Percentiles rank a stretch among this genome's conserved stretches.
Conservation (phyloP, 2,113 vertebrate species). For the Cygnus atratus region DNA sequence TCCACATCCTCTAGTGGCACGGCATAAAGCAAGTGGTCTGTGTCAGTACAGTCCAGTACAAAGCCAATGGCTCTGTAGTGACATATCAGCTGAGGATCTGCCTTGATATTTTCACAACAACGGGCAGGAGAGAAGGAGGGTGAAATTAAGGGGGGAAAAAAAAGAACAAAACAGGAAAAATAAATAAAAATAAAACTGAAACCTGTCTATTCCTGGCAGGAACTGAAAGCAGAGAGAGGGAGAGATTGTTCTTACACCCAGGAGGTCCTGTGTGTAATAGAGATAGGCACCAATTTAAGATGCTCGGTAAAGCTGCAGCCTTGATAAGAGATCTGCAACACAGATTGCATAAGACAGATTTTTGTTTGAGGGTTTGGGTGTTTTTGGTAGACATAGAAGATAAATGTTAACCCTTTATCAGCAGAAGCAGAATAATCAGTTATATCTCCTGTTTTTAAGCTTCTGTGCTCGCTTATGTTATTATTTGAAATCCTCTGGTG, state of each 20-base stretch:
- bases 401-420: background rate
- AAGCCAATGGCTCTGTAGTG: accelerated
- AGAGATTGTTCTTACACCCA: background rate
- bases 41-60: background rate
- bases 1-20: background rate
- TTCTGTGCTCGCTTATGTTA: background rate
- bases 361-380: background rate
- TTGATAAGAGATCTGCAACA: background rate
- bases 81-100: background rate
- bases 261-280: accelerated
- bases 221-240: background rate
- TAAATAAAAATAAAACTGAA: background rate
- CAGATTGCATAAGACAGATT: background rate
- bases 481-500: background rate
- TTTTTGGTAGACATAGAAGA: background rate
- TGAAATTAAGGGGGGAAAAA: background rate
- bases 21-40: background rate
- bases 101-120: background rate
- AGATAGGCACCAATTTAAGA: background rate
- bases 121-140: background rate
- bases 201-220: background rate
- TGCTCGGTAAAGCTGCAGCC: background rate
- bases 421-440: background rate
- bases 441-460: background rate
- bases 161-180: background rate